Evolutionary conservation across 2,797 vertebrate species (phyloP), one percentile per base, ranked within the genome.

Genomic region (Paedocypris micromegethes): DNA sequence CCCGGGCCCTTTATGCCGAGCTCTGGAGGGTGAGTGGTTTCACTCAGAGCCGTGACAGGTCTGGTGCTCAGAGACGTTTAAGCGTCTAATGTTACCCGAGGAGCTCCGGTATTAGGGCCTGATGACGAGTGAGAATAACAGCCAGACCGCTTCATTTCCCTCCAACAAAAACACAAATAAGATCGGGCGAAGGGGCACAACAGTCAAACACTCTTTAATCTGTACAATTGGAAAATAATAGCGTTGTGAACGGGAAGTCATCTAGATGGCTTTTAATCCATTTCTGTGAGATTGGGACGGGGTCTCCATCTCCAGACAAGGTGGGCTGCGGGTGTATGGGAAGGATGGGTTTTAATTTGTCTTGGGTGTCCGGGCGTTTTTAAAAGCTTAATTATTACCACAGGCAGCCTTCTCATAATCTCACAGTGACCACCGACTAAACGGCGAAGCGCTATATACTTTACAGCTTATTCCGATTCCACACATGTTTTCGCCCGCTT

Each of bases 221-320:
- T 85, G 77, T 70, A 78, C 83, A 89, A 89, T 88, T 89, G 87
- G 79, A 77, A 87, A 88, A 89, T 89, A 88, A 89, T 86, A 83
- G 86, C 83, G 81, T 76, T 82, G 72, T 51, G 75, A 85, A 88
- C 80, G 88, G 89, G 86, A 90, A 88, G 85, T 85, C 78, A 77
- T 89, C 88, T 86, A 84, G 82, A 80, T 64, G 80, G 81, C 83
- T 89, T 90, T 90, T 90, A 90, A 91, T 90, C 86, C 88, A 88
- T 90, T 86, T 78, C 60, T 77, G 80, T 84, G 84, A 86, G 86
- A 86, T 86, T 64, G 48, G 81, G 81, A 47, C 63, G 72, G 82
- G 79, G 75, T 73, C 78, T 79, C 50, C 72, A 80, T 75, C 78
- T 79, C 76, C 74, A 78, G 84, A 77, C 77, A 55, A 77, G 81